Conservation (phyloP, 2,888 invertebrate species). For the Serrognathus titanus region DNA sequence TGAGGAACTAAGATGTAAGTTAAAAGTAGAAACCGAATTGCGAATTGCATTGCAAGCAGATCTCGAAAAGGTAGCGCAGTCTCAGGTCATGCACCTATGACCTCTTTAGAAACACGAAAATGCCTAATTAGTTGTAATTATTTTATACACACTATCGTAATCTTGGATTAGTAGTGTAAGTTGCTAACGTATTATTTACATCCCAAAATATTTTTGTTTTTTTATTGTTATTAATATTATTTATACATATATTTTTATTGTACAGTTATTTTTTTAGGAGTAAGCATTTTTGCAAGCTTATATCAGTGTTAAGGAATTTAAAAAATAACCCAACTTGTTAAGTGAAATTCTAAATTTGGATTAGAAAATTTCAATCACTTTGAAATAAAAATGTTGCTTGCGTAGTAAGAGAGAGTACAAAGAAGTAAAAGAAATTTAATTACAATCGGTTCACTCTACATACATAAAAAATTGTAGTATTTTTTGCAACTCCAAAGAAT, state of each 20-base stretch:
- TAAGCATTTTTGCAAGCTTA: neutral
- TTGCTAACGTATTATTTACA: neutral
- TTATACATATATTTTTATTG: slow-evolving; percentile 1
- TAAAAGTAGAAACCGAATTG: slow-evolving; percentile 63
- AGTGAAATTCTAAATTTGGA: too few species aligned
- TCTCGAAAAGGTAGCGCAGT: slow-evolving; percentile 67
- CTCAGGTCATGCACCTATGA: slow-evolving; percentile 66
- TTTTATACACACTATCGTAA: neutral
- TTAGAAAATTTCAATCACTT: too few species aligned
- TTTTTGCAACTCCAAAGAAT: too few species aligned
- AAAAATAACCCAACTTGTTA: too few species aligned
- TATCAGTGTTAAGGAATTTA: too few species aligned
- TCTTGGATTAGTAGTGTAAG: neutral
- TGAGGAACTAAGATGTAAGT: slow-evolving; percentile 60
- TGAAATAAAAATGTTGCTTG: too few species aligned
- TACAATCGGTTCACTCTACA: too few species aligned
- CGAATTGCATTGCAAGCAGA: slow-evolving; percentile 62
- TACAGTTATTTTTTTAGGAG: neutral
- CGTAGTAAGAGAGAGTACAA: too few species aligned
- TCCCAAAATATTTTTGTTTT: neutral
- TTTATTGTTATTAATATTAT: neutral
- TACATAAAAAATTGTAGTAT: too few species aligned
- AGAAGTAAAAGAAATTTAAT: too few species aligned
- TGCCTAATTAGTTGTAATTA: neutral
- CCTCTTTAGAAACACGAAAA: slow-evolving; percentile 2